Base-by-base conservation (phyloP, 2,888 invertebrate genomes). In the Archips crataeganus region DNA sequence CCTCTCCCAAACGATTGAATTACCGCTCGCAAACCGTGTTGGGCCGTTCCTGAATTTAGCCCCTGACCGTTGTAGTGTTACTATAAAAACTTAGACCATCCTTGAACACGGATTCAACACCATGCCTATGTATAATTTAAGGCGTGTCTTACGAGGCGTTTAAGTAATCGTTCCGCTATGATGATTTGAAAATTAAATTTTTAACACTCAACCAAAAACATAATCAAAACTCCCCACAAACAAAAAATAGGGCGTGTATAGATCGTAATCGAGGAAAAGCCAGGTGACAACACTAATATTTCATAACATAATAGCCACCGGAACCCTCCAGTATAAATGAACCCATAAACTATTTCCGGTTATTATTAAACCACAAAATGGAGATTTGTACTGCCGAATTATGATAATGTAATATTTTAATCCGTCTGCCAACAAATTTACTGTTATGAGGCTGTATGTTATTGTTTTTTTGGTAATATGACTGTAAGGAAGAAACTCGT, bases 401-500 rank as follows among this genome's bases (percentile, higher is more conserved):
- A 76, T 76, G 75, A 45, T 76, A 76, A 76, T 76, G 75, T 74
- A 76, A 76, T 76, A 71, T 75, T 76, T 76, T 76, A 76, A 74
- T 74, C 70, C 74, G 60, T 60, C 66, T 36, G 36, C 51, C 36
- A 51, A 60, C 36, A 36, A 59, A 64, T 73, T 73, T 73, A 73
- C 63, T 73, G 73, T 64, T 73, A 73, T 39, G 39, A 39, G 39
- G 39, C 6, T 39, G 4, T 39, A 6, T 39, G 39, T 39, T 45
- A 45, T 10, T 45, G 45, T 45, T 49, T n/a, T 6, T 39, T 39
- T 39, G 4, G 23, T 23, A 23, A 23, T 23, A 23, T 23, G 23
- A 23, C 23, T 23, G 23, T 23, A 23, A 23, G 23, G 23, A 23
- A 23, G 23, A 23, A 23, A 23, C 23, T 23, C 23, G 23, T 23